Conservation (phyloP, 2,888 invertebrate species). For the Tachina lurida region DNA sequence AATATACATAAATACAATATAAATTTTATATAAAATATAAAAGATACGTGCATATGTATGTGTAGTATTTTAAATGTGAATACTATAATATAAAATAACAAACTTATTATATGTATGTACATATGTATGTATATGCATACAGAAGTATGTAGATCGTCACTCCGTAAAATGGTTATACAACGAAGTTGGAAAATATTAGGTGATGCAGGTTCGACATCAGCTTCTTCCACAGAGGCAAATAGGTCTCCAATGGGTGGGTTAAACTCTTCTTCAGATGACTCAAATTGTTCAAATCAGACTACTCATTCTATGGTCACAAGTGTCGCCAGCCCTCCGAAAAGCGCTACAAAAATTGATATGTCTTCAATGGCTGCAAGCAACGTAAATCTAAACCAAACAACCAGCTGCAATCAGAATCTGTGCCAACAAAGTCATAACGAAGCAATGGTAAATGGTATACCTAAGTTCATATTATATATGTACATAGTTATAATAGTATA, state of each 20-base stretch:
- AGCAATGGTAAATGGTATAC: slow-evolving; percentile 60
- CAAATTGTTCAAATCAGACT: slow-evolving; percentile 82
- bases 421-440: slow-evolving; percentile 51
- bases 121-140: not conserved
- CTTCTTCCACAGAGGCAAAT: slow-evolving; percentile 74
- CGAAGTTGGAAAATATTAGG: slow-evolving; percentile 82
- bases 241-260: slow-evolving; percentile 77
- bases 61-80: not conserved
- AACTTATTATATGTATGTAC: not conserved
- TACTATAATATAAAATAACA: not conserved
- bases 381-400: slow-evolving; percentile 10
- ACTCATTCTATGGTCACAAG: slow-evolving; percentile 81
- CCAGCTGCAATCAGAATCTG: slow-evolving; percentile 26
- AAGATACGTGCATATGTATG: no score
- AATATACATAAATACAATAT: not conserved
- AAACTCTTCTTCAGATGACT: slow-evolving; percentile 82
- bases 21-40: not conserved
- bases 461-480: not conserved
- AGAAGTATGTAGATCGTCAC: not conserved
- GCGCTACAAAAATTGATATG: slow-evolving; percentile 52
- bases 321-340: slow-evolving; percentile 70
- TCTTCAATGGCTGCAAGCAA: slow-evolving; percentile 33
- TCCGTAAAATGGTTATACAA: slow-evolving; percentile 81
- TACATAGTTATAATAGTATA: not conserved
- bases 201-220: slow-evolving; percentile 76